Conservation (phyloP, 1,140 invertebrate genomes). For the Hylaeus volcanicus region DNA sequence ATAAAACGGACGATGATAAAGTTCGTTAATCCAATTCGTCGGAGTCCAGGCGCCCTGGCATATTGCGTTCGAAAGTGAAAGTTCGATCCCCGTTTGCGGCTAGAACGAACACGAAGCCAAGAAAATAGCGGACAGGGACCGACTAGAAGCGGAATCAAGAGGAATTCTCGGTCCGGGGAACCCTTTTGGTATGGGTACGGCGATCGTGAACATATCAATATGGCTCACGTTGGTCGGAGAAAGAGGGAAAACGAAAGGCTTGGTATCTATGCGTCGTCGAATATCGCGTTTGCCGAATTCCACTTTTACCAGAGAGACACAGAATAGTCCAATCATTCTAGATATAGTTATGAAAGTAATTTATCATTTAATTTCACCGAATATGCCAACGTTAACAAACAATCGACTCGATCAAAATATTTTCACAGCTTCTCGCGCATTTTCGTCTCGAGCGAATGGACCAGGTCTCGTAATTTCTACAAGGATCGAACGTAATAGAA, state of each 20-base stretch:
- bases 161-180: not conserved
- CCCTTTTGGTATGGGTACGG: not conserved
- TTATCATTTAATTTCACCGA: no score
- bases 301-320: not conserved
- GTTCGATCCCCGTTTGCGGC: conserved; percentile 1
- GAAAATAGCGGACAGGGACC: not conserved
- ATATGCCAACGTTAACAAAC: no score
- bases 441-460: not conserved
- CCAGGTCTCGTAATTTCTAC: conserved; percentile 21
- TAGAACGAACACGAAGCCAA: not conserved
- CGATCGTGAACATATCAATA: conserved; percentile 2
- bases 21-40: conserved; percentile 19
- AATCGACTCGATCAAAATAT: no score
- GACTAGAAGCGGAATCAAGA: not conserved
- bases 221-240: no score
- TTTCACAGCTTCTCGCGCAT: no score
- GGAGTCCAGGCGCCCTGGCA: not conserved
- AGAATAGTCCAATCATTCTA: no score
- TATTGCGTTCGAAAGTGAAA: conserved; percentile 31
- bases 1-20: conserved; percentile 14
- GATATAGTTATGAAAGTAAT: no score
- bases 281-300: not conserved
- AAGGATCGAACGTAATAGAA: conserved; percentile 24
- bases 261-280: not conserved
- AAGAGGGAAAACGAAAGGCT: not conserved